These are phyloP conservation scores for Zingel zingel DNA, from an alignment of 2,113 vertebrate genomes.

Conservation along the genomic window DNA sequence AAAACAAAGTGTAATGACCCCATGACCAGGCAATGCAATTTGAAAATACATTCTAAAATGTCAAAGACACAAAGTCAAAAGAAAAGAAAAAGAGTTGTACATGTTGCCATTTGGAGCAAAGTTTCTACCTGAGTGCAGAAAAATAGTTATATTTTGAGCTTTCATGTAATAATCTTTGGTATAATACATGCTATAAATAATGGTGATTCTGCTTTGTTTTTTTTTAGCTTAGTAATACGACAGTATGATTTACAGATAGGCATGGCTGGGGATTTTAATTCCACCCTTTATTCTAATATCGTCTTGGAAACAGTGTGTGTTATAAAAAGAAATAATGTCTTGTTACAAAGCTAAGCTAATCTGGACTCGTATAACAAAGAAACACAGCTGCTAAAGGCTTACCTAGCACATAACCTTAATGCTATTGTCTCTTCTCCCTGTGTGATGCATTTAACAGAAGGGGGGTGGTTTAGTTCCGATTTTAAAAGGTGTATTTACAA, in stretches of 20 bases:
- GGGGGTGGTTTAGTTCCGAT: too few species aligned
- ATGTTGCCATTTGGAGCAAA: neutral
- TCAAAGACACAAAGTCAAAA: conserved; percentile 11
- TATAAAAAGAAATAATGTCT: conserved; percentile 7
- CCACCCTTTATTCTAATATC: neutral
- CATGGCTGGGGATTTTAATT: neutral
- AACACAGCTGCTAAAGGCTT: too few species aligned
- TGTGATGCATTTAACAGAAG: too few species aligned
- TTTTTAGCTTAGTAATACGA: neutral
- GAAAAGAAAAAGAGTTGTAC: neutral
- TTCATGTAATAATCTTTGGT: neutral
- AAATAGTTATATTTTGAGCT: neutral
- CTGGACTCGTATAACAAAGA: too few species aligned
- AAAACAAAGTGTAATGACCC: conserved; percentile 1
- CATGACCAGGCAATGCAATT: neutral
- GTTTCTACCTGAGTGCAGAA: neutral
- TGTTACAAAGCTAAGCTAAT: too few species aligned
- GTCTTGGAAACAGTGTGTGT: neutral
- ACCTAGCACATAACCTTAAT: too few species aligned
- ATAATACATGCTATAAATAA: neutral
- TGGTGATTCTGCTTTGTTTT: neutral
- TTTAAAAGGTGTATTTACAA: too few species aligned
- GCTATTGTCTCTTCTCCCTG: too few species aligned
- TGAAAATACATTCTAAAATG: conserved; percentile 44
- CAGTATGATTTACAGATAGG: neutral